Conservation (phyloP, 2,797 vertebrate species). For the Liasis olivaceus region DNA sequence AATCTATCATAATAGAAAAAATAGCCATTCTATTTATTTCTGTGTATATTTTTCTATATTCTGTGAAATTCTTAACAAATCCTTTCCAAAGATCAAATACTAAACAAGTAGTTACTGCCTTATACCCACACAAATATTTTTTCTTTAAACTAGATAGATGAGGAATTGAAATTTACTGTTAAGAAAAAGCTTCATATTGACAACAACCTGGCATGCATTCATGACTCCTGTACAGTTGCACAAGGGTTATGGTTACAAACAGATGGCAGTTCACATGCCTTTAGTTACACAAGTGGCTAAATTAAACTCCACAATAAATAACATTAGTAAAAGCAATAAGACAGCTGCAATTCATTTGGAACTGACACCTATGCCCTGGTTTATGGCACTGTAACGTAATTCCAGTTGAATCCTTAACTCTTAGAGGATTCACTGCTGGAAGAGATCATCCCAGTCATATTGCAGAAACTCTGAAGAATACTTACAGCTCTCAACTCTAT, state of each 20-base stretch:
- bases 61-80: neutral
- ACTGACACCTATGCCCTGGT: neutral
- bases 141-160: neutral
- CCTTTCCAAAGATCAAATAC: neutral
- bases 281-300: neutral
- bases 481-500: neutral
- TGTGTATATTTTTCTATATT: neutral
- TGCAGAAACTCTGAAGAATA: neutral
- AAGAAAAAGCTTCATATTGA: neutral
- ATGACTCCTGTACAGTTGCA: neutral
- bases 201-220: neutral
- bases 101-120: neutral
- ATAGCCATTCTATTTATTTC: neutral
- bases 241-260: neutral
- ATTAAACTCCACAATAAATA: neutral
- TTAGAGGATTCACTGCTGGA: neutral
- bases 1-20: neutral
- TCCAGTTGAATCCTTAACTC: neutral
- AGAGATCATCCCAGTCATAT: neutral
- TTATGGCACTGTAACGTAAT: neutral
- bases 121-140: neutral
- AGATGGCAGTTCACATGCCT: neutral
- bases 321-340: constrained; percentile 10
- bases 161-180: neutral
- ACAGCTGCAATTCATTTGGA: constrained; percentile 13